These are phyloP conservation scores for Aphrophora alni DNA, from an alignment of 2,888 invertebrate genomes.

Conservation along the genomic window DNA sequence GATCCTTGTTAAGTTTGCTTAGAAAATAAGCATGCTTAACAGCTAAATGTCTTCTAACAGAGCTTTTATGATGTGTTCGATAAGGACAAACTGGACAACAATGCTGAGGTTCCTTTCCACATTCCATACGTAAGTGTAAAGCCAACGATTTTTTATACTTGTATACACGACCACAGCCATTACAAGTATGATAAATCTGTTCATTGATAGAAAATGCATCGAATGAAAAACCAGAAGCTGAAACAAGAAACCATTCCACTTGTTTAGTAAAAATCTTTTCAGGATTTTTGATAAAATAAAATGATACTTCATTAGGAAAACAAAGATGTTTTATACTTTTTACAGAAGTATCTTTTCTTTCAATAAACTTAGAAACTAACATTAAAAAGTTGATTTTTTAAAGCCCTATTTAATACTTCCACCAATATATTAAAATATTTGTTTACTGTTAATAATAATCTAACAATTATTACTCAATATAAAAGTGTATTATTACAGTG, in stretches of 20 bases:
- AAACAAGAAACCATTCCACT: neutral
- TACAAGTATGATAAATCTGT: constrained; percentile 10
- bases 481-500: no score
- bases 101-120: constrained; percentile 56
- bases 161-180: constrained; percentile 26
- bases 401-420: no score
- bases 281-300: no score
- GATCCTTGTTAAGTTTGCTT: neutral
- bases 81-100: constrained; percentile 34
- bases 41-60: constrained; percentile 29
- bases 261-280: no score
- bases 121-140: constrained; percentile 56
- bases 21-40: neutral
- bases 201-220: neutral
- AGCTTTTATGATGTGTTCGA: constrained; percentile 30
- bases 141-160: constrained; percentile 49
- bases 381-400: no score
- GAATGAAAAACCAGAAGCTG: neutral
- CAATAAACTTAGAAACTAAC: no score
- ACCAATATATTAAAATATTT: no score
- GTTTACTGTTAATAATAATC: no score
- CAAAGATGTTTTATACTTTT: no score
- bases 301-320: no score
- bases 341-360: no score
- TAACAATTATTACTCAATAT: no score